Base-by-base conservation (phyloP, 53 echinoderm and acorn worm genomes). In the Temnopleurus reevesii region DNA sequence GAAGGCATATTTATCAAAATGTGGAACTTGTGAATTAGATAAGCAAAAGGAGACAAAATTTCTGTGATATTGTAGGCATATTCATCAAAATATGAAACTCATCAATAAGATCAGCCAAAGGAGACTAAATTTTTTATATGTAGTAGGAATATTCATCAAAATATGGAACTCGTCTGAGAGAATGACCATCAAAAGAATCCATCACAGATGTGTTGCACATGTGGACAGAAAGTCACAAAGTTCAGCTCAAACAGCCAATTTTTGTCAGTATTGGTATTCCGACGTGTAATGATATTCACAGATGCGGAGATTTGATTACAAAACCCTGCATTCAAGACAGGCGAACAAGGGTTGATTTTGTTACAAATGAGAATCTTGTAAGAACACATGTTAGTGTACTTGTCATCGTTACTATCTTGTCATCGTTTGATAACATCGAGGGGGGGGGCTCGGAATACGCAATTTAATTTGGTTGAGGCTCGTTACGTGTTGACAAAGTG, bases 401-500 rank as follows among this genome's bases (percentile, higher is more conserved):
- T 85, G 85, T 60, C 61, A 60, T 8, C 43, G 26, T 60, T 28
- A 29, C 60, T 60, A 85, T 85, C 85, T 60, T 60, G 60, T 60
- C 44, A 59, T 59, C n/a, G n/a, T 38, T 84, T 43, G 29, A 23
- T 58, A 41, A 60, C 60, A 59, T n/a, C 15, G 41, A 5, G 23
- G 56, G 56, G 55, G 83, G 54, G 94, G 95, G 94, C 91, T 81
- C 77, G 93, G 45, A 47, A 66, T 47, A 66, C 27, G 23, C 45
- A 87, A 71, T 66, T 46, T 64, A 87, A 87, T 87, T 87, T 87
- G 49, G 18, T 24, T 12, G 43, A 85, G 44, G 59, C 58, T 85
- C 88, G 71, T 87, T 87, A 53, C 51, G n/a, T 51, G 88, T 87
- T 87, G 88, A 87, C 88, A 87, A 87, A 87, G 65, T 66, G 88